Conservation (phyloP, 2,888 invertebrate genomes). For the Quadriops clusia region DNA sequence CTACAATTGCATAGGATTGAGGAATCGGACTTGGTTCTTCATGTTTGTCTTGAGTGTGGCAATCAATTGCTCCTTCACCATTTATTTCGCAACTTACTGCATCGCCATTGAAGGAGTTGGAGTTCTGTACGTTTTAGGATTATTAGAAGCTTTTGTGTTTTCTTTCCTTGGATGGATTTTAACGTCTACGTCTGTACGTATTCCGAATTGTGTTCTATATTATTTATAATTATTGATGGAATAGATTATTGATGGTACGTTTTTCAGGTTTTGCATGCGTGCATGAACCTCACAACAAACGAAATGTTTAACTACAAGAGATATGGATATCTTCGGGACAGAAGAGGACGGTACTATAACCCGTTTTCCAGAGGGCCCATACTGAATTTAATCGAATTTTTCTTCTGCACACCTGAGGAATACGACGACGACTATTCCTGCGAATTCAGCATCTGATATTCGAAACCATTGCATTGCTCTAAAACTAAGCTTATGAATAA, state of each 20-base stretch:
- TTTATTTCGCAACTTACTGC: slow-evolving; percentile 79
- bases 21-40: slow-evolving; percentile 90
- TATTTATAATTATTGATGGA: neutral
- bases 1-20: slow-evolving; percentile 85
- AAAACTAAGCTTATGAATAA: too few relatives aligned
- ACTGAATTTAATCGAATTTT: slow-evolving; percentile 80
- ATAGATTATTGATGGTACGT: slow-evolving; percentile 10
- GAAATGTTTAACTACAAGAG: slow-evolving; percentile 91
- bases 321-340: slow-evolving; percentile 81
- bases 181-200: slow-evolving; percentile 73
- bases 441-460: too few relatives aligned
- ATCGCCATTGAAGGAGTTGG: slow-evolving; percentile 77
- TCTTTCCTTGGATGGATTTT: slow-evolving; percentile 79
- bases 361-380: slow-evolving; percentile 84
- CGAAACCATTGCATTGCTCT: too few relatives aligned
- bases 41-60: slow-evolving; percentile 79
- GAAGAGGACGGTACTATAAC: slow-evolving; percentile 78
- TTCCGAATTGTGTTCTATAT: neutral
- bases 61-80: slow-evolving; percentile 75
- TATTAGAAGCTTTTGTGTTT: slow-evolving; percentile 73
- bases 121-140: slow-evolving; percentile 69
- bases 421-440: slow-evolving; percentile 52
- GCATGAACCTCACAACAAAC: slow-evolving; percentile 88
- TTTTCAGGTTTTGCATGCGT: slow-evolving; percentile 73
- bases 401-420: slow-evolving; percentile 73